These are phyloP conservation scores for Morpho helenor DNA, from an alignment of 2,888 invertebrate genomes.

Conservation along the genomic window DNA sequence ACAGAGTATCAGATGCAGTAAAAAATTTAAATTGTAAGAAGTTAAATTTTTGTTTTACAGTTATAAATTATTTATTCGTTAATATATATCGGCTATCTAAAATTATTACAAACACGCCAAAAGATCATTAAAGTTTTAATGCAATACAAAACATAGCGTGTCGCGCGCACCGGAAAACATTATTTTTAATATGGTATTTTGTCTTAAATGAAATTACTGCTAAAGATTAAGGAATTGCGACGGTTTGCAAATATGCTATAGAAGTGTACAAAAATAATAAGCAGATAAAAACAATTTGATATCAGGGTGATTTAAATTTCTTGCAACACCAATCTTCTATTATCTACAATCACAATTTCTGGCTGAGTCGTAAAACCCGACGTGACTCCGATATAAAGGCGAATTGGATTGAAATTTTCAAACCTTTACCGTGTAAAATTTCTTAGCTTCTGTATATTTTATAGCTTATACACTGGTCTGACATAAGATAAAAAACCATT, in stretches of 20 bases:
- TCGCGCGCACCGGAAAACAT: slow-evolving; percentile 40
- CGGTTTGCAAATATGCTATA: no score
- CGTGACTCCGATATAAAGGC: slow-evolving; percentile 65
- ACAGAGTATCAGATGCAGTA: no score
- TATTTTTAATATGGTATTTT: slow-evolving; percentile 29
- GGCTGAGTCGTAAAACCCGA: slow-evolving; percentile 52
- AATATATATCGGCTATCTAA: slow-evolving; percentile 37
- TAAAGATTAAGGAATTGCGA: no score
- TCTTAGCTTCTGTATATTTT: no score
- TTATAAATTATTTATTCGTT: not conserved
- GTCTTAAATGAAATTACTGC: slow-evolving; percentile 15
- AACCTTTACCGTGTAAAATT: no score
- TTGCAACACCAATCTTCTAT: slow-evolving; percentile 20
- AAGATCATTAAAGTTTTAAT: slow-evolving; percentile 52
- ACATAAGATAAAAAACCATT: no score
- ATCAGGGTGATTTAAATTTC: not conserved
- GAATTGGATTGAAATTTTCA: no score
- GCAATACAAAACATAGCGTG: slow-evolving; percentile 39
- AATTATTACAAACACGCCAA: slow-evolving; percentile 52
- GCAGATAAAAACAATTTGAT: no score
- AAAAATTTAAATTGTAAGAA: no score
- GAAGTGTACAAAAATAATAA: no score
- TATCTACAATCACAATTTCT: slow-evolving; percentile 31
- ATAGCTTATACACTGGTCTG: no score
- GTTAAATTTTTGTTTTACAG: no score